Base-by-base conservation (phyloP, 1,140 invertebrate species). In the Colletes latitarsis region DNA sequence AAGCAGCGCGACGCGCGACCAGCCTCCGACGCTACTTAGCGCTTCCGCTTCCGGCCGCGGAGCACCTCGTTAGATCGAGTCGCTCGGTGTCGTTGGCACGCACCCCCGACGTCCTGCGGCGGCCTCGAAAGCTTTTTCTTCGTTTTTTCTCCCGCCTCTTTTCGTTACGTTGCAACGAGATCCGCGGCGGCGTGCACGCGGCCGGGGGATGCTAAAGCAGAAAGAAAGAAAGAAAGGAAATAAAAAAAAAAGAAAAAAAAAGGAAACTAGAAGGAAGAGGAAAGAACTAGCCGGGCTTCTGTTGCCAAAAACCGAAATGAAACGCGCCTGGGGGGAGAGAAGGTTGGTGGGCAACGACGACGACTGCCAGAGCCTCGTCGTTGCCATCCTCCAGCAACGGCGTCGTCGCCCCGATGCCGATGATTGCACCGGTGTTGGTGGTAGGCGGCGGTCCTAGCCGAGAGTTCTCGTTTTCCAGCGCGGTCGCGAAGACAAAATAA, bases 271-370 rank as follows among this genome's bases (percentile, higher is more conserved):
- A 70, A 64, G 57, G n/a, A 57, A 55, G 46, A 63, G 66, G 60
- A 46, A 74, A 19, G 79, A 87, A 86, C 85, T 86, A 85, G 70
- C 21, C 53, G 60, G 63, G 77, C 46, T 81, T 64, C 70, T 81
- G 72, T 85, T 85, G 86, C 88, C 87, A 88, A 87, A 88, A 89
- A 81, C 80, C 67, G 81, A 85, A 89, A 87, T 87, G 85, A 89
- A 90, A 89, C 82, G 76, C 64, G 77, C 77, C 76, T 8, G 43
- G 52, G 69, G 63, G 79, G 43, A 58, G 63, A 58, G 63, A 41
- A 49, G 66, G n/a, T 12, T 75, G 30, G 69, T 60, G 82, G 78
- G 53, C 77, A 58, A 78, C 79, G 57, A 62, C 80, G 79, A 81
- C 82, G 74, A 82, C 70, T 86, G 80, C 79, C 83, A 83, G 72